Evolutionary conservation across 2,888 invertebrate species (phyloP).

Genomic region (Acronicta leporina): DNA sequence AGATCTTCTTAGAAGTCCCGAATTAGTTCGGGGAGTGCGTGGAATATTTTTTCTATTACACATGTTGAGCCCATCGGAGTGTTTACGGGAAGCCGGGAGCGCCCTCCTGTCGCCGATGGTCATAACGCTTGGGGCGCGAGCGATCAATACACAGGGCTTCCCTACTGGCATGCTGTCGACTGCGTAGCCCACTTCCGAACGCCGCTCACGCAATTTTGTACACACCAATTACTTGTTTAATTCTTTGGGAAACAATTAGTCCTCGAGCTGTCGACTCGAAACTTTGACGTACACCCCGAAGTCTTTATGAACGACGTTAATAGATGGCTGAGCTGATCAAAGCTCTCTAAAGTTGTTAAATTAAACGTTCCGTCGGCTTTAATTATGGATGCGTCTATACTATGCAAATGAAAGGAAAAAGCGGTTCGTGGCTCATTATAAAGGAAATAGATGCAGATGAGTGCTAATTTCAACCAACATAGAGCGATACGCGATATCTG

Average conservation of each 20-base stretch:
- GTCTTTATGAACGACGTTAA: slow-evolving; percentile 40
- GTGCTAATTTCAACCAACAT: slow-evolving; percentile 28
- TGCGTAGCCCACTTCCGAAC: slow-evolving; percentile 69
- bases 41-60: slow-evolving; percentile 62
- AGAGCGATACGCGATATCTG: slow-evolving; percentile 18
- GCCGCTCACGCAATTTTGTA: slow-evolving; percentile 69
- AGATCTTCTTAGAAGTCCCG: slow-evolving; percentile 14
- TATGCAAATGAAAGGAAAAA: slow-evolving; percentile 45
- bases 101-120: slow-evolving; percentile 86
- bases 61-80: slow-evolving; percentile 70
- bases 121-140: slow-evolving; percentile 82
- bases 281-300: slow-evolving; percentile 38
- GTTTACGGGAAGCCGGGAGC: slow-evolving; percentile 79
- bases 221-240: slow-evolving; percentile 61
- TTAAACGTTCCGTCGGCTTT: slow-evolving; percentile 38
- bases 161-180: slow-evolving; percentile 68
- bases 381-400: slow-evolving; percentile 37
- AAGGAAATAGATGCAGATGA: slow-evolving; percentile 33
- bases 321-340: slow-evolving; percentile 46
- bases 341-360: slow-evolving; percentile 43
- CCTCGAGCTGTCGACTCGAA: slow-evolving; percentile 36
- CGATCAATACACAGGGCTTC: slow-evolving; percentile 87
- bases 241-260: slow-evolving; percentile 62
- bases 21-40: slow-evolving; percentile 40
- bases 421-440: slow-evolving; percentile 27